phyloP scores from a whole-genome alignment of 2,113 vertebrate genomes.

The Ardeotis arabs region DNA sequence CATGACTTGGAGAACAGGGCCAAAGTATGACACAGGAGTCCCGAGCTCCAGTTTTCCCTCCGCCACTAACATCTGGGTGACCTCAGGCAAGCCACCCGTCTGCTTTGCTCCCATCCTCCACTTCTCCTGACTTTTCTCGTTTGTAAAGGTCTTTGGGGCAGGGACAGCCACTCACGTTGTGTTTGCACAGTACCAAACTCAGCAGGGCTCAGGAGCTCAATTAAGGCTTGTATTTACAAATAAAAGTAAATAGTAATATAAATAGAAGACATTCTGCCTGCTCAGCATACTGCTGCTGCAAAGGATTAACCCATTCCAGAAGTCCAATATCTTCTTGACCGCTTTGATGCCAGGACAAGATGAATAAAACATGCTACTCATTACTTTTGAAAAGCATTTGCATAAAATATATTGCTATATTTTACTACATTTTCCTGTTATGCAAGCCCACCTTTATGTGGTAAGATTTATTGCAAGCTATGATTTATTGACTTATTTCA shows the following conservation, averaged over 20 bases:
- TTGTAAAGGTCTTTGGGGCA: constrained; percentile 24
- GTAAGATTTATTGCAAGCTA: constrained; percentile 54
- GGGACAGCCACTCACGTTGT: neutral
- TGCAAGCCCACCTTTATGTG: constrained; percentile 54
- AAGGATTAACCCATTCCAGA: constrained; percentile 58
- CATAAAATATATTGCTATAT: constrained; percentile 67
- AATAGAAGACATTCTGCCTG: constrained; percentile 46
- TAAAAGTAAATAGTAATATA: constrained; percentile 55
- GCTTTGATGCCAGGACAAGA: constrained; percentile 52
- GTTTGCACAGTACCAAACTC: neutral
- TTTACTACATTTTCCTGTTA: constrained; percentile 59
- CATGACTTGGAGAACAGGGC: neutral
- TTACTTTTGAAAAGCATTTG: constrained; percentile 64
- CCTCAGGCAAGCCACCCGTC: neutral
- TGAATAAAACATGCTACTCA: constrained; percentile 64
- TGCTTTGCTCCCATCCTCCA: neutral
- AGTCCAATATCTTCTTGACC: constrained; percentile 55
- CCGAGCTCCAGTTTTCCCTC: neutral
- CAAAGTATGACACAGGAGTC: neutral
- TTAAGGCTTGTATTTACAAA: constrained; percentile 45
- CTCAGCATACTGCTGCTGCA: constrained; percentile 31
- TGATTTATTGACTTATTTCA: constrained; percentile 69
- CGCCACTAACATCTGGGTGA: neutral
- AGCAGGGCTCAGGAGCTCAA: constrained; percentile 34
- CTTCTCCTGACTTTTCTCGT: neutral